phyloP scores from a whole-genome alignment of 2,888 invertebrate genomes.

The Tenthredo mesomela region DNA sequence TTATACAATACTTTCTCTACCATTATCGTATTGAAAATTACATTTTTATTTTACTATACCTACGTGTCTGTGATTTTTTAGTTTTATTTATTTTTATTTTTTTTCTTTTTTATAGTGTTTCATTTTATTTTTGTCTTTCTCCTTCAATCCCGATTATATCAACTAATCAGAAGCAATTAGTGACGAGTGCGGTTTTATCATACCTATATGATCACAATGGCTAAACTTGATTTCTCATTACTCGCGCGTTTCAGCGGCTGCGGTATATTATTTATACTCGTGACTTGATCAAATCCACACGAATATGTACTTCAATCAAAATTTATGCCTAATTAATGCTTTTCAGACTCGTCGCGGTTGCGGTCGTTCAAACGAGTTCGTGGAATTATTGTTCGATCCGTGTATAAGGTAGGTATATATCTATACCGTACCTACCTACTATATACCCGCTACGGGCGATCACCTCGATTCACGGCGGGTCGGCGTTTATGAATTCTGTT shows the following conservation, averaged over 20 bases:
- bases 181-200: background rate
- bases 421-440: background rate
- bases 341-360: background rate
- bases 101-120: too few species aligned
- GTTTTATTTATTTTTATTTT: too few species aligned
- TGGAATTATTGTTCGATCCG: slow-evolving; percentile 27
- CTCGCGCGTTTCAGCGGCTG: background rate
- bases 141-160: background rate
- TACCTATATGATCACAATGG: background rate
- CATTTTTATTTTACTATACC: background rate
- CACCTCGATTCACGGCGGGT: background rate
- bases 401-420: too few species aligned
- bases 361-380: slow-evolving; percentile 14
- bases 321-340: slow-evolving; percentile 4
- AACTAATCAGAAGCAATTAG: background rate
- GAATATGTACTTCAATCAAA: background rate
- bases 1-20: background rate
- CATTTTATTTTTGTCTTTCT: background rate
- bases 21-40: background rate
- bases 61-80: background rate
- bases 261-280: background rate
- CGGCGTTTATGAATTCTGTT: slow-evolving; percentile 23
- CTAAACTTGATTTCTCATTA: slow-evolving; percentile 1
- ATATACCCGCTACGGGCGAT: slow-evolving; percentile 3
- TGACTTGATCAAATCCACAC: background rate